phyloP scores from a whole-genome alignment of 2,888 invertebrate species.

The Macrophya annulata region DNA sequence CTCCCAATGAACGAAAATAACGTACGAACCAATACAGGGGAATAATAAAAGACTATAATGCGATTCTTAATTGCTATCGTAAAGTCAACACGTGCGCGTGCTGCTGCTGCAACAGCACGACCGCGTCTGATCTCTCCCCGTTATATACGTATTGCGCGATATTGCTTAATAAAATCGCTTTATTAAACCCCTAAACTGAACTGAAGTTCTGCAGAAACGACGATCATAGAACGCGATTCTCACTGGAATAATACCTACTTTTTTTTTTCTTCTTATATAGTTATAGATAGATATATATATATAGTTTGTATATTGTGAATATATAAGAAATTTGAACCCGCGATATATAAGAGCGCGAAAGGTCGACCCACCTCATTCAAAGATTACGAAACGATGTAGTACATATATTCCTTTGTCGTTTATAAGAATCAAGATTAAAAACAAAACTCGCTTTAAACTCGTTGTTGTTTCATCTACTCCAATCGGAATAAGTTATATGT shows the following conservation, averaged over 20 bases:
- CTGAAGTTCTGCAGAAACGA: background rate
- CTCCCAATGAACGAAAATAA: background rate
- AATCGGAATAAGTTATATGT: background rate
- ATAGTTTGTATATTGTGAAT: background rate
- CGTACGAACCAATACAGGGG: conserved; percentile 3
- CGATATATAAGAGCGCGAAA: too few species aligned
- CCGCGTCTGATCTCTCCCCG: background rate
- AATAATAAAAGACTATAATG: conserved; percentile 70
- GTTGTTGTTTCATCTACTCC: background rate
- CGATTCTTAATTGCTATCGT: conserved; percentile 77
- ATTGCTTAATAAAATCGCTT: conserved; percentile 71
- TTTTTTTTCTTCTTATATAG: background rate
- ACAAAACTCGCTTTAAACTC: conserved; percentile 6
- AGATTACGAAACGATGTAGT: background rate
- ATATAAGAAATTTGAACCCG: too few species aligned
- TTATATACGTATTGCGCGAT: conserved; percentile 57
- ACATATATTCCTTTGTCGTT: background rate
- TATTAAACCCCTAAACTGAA: conserved; percentile 66
- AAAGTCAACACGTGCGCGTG: conserved; percentile 69
- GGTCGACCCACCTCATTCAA: background rate
- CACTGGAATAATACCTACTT: too few species aligned
- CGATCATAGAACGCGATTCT: background rate
- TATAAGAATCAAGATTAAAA: background rate
- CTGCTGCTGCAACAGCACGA: background rate
- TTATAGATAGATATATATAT: background rate